Evolutionary conservation across 2,113 vertebrate species (phyloP).

Genomic region (Laterallus jamaicensis): DNA sequence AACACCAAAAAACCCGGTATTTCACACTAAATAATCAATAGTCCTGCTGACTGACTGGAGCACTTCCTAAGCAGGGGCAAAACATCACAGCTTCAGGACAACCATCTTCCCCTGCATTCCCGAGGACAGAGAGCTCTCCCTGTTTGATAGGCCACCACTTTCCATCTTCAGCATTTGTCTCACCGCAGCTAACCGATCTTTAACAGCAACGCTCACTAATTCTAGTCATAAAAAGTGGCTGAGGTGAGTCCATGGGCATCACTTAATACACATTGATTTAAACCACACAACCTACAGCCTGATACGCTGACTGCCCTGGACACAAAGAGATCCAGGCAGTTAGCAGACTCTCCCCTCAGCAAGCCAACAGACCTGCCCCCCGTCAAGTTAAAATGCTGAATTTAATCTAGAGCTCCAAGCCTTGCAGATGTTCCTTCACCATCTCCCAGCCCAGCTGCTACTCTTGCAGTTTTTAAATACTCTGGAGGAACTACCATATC

Average conservation of each 20-base stretch:
- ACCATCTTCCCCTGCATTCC: not conserved
- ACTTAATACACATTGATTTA: not conserved
- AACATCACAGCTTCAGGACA: not conserved
- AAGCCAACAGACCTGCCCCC: not conserved
- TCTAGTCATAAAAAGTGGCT: not conserved
- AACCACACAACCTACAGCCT: not conserved
- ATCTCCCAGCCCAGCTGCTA: not conserved
- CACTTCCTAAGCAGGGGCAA: not conserved
- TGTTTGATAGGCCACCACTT: not conserved
- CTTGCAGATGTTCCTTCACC: not conserved
- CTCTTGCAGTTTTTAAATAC: not conserved
- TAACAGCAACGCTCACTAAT: not conserved
- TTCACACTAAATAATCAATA: not conserved
- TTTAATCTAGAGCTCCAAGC: not conserved
- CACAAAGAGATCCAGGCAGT: not conserved
- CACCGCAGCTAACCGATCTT: not conserved
- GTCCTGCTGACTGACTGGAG: not conserved
- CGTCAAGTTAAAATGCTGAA: not conserved
- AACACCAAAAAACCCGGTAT: not conserved
- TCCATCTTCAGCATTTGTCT: not conserved
- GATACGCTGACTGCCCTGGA: not conserved
- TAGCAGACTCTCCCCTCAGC: not conserved
- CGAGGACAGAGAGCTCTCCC: accelerated
- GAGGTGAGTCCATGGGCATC: not conserved
- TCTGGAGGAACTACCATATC: not conserved